A percentile compares a stretch with the other conserved stretches of the same genome.
phyloP scores from a whole-genome alignment of 2,113 vertebrate species.

The Channa argus region DNA sequence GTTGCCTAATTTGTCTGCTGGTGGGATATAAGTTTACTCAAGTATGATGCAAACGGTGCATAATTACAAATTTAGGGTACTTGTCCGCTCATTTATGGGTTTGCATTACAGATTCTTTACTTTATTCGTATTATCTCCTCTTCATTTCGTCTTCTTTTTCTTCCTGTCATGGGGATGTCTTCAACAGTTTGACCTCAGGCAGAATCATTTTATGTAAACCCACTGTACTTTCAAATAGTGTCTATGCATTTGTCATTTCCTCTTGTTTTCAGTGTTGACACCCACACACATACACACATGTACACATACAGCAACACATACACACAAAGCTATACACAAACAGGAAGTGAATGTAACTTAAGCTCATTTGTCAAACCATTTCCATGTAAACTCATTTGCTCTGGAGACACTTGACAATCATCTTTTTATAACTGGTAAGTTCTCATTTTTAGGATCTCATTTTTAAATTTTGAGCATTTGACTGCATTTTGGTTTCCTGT shows the following conservation, averaged over 20 bases:
- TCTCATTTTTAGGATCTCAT: neutral
- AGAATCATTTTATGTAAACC: neutral
- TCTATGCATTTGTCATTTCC: neutral
- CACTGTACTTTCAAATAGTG: neutral
- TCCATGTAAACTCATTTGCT: conserved; percentile 55
- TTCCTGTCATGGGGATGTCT: neutral
- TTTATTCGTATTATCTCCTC: too few species aligned
- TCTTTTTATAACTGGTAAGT: conserved; percentile 39
- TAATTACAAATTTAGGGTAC: too few species aligned
- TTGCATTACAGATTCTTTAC: too few species aligned
- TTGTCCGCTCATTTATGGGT: too few species aligned
- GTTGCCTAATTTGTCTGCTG: too few species aligned
- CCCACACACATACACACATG: neutral
- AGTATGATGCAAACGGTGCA: too few species aligned
- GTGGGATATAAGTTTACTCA: neutral
- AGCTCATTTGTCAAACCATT: conserved; percentile 40
- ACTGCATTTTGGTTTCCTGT: neutral
- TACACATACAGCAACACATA: conserved; percentile 11
- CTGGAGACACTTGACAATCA: neutral
- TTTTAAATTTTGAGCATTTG: conserved; percentile 16
- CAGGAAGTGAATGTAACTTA: conserved; percentile 66
- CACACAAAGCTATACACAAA: conserved; percentile 24
- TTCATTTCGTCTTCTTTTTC: too few species aligned
- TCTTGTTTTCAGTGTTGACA: neutral
- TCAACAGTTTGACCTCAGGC: neutral